Conservation (phyloP, 2,888 invertebrate genomes). For the Tinea trinotella region DNA sequence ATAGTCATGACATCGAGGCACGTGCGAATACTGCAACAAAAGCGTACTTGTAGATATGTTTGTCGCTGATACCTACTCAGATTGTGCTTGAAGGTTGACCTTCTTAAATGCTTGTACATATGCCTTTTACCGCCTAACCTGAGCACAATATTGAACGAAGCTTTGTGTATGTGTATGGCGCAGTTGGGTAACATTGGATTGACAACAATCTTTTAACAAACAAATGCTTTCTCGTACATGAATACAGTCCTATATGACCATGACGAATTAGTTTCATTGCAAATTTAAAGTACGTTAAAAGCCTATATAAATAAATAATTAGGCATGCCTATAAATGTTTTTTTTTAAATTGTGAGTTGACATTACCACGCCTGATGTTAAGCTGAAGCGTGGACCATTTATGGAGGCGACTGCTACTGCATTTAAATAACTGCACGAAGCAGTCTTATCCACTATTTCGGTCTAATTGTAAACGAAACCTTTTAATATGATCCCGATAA, state of each 20-base stretch:
- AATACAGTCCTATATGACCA: background rate
- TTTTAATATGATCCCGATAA: too few species aligned
- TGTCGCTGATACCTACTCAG: background rate
- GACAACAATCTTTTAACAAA: background rate
- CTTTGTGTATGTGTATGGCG: background rate
- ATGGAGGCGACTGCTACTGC: too few species aligned
- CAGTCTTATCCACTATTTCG: too few species aligned
- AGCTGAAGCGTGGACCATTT: too few species aligned
- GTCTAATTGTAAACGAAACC: too few species aligned
- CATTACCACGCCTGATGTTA: too few species aligned
- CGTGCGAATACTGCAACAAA: conserved; percentile 1
- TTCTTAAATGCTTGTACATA: background rate
- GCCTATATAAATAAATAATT: too few species aligned
- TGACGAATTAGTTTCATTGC: background rate
- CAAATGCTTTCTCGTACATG: background rate
- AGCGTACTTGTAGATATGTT: conserved; percentile 1
- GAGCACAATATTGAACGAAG: background rate
- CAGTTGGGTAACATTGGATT: background rate
- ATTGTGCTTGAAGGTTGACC: conserved; percentile 1
- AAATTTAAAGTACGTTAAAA: too few species aligned
- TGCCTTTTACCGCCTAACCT: background rate
- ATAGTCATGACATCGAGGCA: background rate
- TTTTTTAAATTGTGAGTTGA: too few species aligned
- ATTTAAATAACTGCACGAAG: too few species aligned
- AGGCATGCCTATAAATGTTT: too few species aligned